These are phyloP conservation scores for Lysiphlebus fabarum DNA, from an alignment of 1,140 invertebrate genomes.

Conservation along the genomic window DNA sequence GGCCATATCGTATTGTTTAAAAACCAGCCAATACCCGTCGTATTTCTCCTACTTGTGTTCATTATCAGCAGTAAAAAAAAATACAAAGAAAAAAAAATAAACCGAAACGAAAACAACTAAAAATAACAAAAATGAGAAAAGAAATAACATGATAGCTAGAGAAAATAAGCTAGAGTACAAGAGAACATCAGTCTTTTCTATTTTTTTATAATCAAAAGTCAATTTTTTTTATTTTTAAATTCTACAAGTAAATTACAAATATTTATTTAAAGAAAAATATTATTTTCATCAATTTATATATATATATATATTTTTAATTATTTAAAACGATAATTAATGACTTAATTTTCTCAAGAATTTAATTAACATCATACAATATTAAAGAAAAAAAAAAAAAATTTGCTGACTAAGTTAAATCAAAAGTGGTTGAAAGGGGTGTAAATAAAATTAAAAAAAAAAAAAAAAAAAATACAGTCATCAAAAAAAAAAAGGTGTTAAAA, in stretches of 20 bases:
- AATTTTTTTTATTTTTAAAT: slow-evolving; percentile 9
- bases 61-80: slow-evolving; percentile 44
- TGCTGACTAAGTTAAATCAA: too few species aligned
- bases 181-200: slow-evolving; percentile 8
- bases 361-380: too few species aligned
- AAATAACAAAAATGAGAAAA: slow-evolving; percentile 16
- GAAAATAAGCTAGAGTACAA: not conserved
- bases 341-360: too few species aligned
- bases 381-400: too few species aligned
- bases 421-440: too few species aligned
- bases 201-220: not conserved
- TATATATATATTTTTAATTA: too few species aligned
- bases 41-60: slow-evolving; percentile 53
- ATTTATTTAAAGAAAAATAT: too few species aligned
- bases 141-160: not conserved
- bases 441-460: too few species aligned
- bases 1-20: slow-evolving; percentile 51
- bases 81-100: slow-evolving; percentile 19
- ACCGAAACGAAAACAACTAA: slow-evolving; percentile 13
- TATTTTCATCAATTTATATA: too few species aligned
- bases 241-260: not conserved
- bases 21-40: slow-evolving; percentile 49
- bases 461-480: too few species aligned
- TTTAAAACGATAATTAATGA: too few species aligned
- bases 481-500: too few species aligned